phyloP scores from a whole-genome alignment of 2,888 invertebrate genomes.

The Morpho achilles region DNA sequence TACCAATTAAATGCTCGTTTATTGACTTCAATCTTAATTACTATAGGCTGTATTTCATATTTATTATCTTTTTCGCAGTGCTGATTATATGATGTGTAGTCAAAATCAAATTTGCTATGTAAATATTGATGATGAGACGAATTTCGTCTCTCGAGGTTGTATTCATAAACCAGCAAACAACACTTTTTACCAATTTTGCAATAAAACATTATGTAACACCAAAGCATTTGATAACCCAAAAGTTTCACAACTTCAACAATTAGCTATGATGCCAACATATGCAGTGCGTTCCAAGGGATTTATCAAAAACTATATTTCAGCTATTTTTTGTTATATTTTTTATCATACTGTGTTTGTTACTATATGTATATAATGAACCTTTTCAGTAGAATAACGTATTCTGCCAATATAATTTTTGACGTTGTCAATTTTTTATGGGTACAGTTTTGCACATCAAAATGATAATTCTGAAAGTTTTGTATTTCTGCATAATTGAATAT shows the following conservation, averaged over 20 bases:
- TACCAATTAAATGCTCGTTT: conserved; percentile 3
- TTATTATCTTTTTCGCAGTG: conserved; percentile 38
- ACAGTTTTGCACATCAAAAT: neutral
- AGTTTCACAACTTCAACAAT: neutral
- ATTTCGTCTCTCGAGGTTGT: conserved; percentile 53
- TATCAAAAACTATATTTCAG: neutral
- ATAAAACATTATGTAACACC: conserved; percentile 42
- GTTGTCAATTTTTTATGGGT: too few relatives aligned
- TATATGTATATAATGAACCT: neutral
- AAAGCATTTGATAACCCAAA: conserved; percentile 12
- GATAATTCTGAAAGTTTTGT: neutral
- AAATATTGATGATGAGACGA: conserved; percentile 42
- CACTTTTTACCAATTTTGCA: conserved; percentile 47
- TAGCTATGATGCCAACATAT: neutral
- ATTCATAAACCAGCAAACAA: conserved; percentile 45
- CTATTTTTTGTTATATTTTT: neutral
- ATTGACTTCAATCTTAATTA: neutral
- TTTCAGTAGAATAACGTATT: neutral
- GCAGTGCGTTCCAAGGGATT: neutral
- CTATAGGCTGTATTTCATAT: neutral
- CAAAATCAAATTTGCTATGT: conserved; percentile 50
- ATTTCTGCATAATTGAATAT: neutral
- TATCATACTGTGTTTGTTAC: neutral
- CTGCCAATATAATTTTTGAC: too few relatives aligned
- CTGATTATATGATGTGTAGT: conserved; percentile 46